These are phyloP conservation scores for Drosophila tripunctata DNA, from an alignment of 2,888 invertebrate genomes.

Conservation along the genomic window DNA sequence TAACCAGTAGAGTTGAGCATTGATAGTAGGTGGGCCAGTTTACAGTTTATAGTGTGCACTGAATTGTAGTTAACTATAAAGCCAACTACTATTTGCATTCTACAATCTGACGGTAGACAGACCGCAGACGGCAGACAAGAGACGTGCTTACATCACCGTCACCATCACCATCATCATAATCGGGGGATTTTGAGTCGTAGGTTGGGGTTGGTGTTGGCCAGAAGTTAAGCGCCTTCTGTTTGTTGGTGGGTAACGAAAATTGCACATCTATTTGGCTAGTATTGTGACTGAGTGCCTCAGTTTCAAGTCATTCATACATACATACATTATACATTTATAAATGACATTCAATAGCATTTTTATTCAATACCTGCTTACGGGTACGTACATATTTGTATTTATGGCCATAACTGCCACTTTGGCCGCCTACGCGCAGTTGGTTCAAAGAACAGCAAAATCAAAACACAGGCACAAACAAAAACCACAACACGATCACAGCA, in stretches of 20 bases:
- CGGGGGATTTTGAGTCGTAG: slow-evolving; percentile 34
- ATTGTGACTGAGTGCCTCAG: slow-evolving; percentile 39
- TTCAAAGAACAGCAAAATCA: slow-evolving; percentile 50
- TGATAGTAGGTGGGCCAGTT: slow-evolving; percentile 70
- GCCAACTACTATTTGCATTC: slow-evolving; percentile 51
- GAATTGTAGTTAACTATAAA: slow-evolving; percentile 20
- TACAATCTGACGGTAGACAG: slow-evolving; percentile 31
- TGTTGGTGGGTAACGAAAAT: slow-evolving; percentile 23
- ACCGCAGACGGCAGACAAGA: slow-evolving; percentile 31
- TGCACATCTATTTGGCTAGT: slow-evolving; percentile 62
- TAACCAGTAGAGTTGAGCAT: slow-evolving; percentile 25
- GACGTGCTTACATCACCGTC: slow-evolving; percentile 65
- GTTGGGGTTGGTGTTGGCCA: slow-evolving; percentile 49
- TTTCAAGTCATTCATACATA: slow-evolving; percentile 35
- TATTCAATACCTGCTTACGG: slow-evolving; percentile 71
- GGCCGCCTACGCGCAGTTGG: slow-evolving; percentile 62
- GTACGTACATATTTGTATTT: slow-evolving; percentile 74
- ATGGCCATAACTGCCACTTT: slow-evolving; percentile 78
- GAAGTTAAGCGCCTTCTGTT: slow-evolving; percentile 27
- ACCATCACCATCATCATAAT: slow-evolving; percentile 8
- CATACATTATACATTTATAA: slow-evolving; percentile 38
- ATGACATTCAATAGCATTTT: slow-evolving; percentile 63
- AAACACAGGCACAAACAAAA: slow-evolving; percentile 26
- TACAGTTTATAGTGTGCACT: slow-evolving; percentile 19
- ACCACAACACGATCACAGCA: slow-evolving; percentile 11